phyloP scores from a whole-genome alignment of 2,888 invertebrate genomes.

The Dioctria linearis region DNA sequence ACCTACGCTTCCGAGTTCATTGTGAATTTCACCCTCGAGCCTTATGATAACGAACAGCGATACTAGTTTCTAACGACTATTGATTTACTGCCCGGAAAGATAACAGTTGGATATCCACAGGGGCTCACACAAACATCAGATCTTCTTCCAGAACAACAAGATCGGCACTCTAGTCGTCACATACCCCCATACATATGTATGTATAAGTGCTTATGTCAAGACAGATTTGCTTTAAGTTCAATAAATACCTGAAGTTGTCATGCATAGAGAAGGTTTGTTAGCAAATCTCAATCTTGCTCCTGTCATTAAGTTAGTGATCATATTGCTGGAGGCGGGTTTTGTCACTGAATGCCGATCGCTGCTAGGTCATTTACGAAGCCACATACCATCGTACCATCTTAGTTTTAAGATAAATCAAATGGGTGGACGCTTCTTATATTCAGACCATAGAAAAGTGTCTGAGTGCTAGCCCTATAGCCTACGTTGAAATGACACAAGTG shows the following conservation, averaged over 20 bases:
- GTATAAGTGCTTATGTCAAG: conserved; percentile 15
- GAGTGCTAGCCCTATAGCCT: background rate
- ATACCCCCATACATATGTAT: background rate
- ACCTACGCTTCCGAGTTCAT: background rate
- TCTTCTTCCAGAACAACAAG: background rate
- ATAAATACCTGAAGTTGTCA: conserved; percentile 3
- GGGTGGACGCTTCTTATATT: background rate
- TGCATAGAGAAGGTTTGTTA: conserved; percentile 4
- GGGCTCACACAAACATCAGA: background rate
- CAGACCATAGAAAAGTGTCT: background rate
- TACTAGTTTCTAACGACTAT: background rate
- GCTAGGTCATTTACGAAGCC: background rate
- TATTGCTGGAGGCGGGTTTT: background rate
- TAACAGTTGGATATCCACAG: conserved; percentile 2
- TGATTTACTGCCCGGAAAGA: conserved; percentile 9
- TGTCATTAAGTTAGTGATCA: background rate
- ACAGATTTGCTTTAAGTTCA: conserved; percentile 17
- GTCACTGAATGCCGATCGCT: background rate
- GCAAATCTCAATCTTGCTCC: background rate
- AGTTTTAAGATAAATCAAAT: background rate
- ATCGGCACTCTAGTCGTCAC: background rate
- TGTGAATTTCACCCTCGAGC: background rate
- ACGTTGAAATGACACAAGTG: background rate
- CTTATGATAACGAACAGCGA: background rate
- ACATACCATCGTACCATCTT: background rate